Evolutionary conservation across 2,888 invertebrate species (phyloP), one percentile per base, ranked within the genome.

Genomic region (Lordiphosa andalusiaca): DNA sequence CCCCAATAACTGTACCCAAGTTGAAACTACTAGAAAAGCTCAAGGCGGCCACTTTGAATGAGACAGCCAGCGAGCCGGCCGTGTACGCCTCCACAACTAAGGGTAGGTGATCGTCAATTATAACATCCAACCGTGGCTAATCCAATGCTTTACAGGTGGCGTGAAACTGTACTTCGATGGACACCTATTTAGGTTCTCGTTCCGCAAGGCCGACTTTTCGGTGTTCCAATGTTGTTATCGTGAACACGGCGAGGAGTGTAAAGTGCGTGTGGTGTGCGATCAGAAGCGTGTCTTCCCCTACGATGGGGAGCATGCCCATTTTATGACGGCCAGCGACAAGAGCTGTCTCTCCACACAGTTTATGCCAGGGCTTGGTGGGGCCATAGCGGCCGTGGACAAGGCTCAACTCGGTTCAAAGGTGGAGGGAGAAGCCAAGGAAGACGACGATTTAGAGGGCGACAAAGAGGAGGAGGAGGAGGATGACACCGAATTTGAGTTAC

Each of bases 211-310:
- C 9, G 77, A 82, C 30, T 88, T 71, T 47, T 86, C 86, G 9
- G 86, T 89, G 21, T 88, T 89, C 67, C 88, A 88, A 51, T 89
- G 89, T 65, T 88, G 88, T 49, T 88, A 86, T 63, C 81, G 88
- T 12, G 88, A 88, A 48, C 88, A 86, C 33, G 87, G 84, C 19
- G 86, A 86, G 23, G 85, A 89, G 59, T 89, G 89, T 56, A 70
- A 74, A 52, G 85, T 87, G 30, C 87, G 88, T 5, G 85, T 89
- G 3, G 86, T 89, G 2, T 83, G 87, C 38, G 85, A 88, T 58
- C 85, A 86, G 37, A 88, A 88, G 35, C 76, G 84, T 1, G 88
- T 88, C 0, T 89, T 85, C 49, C 87, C 85, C 7, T 62, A 89
- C 5, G 86, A 87, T 48, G 86, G 87, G 5, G 87, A 86, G 12